Base-by-base conservation (phyloP, 2,888 invertebrate species). In the Xylota sylvarum region DNA sequence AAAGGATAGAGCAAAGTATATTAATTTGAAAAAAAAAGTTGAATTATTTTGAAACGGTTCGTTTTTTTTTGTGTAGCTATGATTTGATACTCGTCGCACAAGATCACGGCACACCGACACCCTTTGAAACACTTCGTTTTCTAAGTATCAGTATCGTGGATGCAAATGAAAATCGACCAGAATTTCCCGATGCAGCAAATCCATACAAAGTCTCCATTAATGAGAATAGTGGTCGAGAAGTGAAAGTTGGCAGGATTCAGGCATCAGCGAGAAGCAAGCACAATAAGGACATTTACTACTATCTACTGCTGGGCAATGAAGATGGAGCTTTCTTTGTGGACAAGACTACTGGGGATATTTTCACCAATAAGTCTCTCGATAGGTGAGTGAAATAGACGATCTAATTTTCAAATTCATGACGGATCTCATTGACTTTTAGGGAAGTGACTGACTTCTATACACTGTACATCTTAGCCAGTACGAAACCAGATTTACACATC, bases 221-320 rank as follows among this genome's bases (percentile, higher is more conserved):
- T 43, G 97, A 97, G 93, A 97, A 97, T 91, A 93, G 94, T 83
- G 93, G 94, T 0, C 91, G 94, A 0, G 94, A 95, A 72, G 92
- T 94, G 4, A 94, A 95, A 89, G 93, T 96, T 85, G 96, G 96
- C 0, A 91, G 91, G 70, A 92, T 93, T 56, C 92, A 92, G 85
- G 93, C 93, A 2, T 89, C 90, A 3, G 90, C 91, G 1, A 97
- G 97, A 88, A 95, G 96, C 79, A 97, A 97, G 2, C 95, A 96
- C 64, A 96, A 97, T 89, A 96, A 97, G 0, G 95, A 95, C 89
- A 95, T 98, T 4, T 98, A 96, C 92, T 98, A 98, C 91, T 97
- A 97, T 90, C 94, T 97, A 72, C 91, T 97, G 69, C 94, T 94
- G 89, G 97, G 96, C 2, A 97, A 97, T 91, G 95, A 96, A 80